These are phyloP conservation scores for Psittacara wagleri DNA, from an alignment of 2,113 vertebrate species.

Conservation along the genomic window DNA sequence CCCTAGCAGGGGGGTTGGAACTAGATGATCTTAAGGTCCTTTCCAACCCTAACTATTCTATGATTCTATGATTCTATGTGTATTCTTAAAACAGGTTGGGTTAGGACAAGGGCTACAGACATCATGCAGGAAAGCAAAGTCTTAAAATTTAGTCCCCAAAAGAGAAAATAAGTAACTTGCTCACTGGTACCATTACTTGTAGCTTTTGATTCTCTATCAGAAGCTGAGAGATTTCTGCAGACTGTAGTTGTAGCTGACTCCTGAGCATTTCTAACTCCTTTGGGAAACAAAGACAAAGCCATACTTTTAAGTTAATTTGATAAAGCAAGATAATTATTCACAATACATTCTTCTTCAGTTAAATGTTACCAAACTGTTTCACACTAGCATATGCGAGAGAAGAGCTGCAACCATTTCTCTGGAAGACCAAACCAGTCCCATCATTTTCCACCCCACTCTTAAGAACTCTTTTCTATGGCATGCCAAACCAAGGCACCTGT, in stretches of 20 bases:
- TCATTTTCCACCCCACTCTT: accelerated
- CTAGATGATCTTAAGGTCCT: too few relatives aligned
- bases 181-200: slow-evolving; percentile 74
- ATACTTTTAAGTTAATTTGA: neutral
- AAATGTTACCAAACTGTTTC: neutral
- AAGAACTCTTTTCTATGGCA: accelerated
- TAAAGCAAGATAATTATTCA: neutral
- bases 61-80: too few relatives aligned
- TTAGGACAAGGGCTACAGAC: neutral
- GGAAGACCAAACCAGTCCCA: neutral
- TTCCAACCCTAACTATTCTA: too few relatives aligned
- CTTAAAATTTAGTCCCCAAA: neutral
- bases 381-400: accelerated
- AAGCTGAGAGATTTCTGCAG: slow-evolving; percentile 81
- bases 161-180: neutral
- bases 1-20: too few relatives aligned
- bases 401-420: neutral
- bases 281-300: neutral
- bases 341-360: neutral
- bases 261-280: slow-evolving; percentile 86
- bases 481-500: neutral
- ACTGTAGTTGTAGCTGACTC: slow-evolving; percentile 80
- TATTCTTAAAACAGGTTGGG: neutral
- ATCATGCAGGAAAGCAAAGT: neutral
- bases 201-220: slow-evolving; percentile 85